A percentile compares a stretch with the other conserved stretches of the same genome.
These are phyloP conservation scores for Dicerorhinus sumatrensis DNA, from an alignment of 2,113 vertebrate genomes.

Conservation along the genomic window DNA sequence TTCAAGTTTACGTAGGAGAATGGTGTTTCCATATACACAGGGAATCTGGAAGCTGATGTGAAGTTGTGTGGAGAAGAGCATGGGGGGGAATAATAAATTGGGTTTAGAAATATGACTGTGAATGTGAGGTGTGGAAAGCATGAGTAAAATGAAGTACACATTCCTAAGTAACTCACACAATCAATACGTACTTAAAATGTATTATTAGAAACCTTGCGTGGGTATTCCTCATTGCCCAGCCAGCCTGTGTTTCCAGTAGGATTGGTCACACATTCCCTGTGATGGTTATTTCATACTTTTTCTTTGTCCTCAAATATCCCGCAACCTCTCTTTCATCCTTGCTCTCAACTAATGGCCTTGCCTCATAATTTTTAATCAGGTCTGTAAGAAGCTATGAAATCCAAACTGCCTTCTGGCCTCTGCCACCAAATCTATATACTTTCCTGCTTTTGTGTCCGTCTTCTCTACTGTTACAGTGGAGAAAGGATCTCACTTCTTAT, in stretches of 20 bases:
- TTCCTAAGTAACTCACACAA: neutral
- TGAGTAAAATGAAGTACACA: neutral
- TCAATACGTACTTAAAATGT: neutral
- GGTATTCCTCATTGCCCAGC: neutral
- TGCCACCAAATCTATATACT: neutral
- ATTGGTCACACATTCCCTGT: neutral
- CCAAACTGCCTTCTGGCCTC: neutral
- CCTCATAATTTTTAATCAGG: neutral
- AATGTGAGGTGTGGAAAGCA: neutral
- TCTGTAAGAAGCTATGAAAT: conserved; percentile 10
- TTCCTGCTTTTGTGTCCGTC: neutral
- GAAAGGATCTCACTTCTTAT: neutral
- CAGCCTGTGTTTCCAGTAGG: neutral
- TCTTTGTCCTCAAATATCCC: neutral
- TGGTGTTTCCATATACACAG: neutral
- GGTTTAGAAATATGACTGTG: neutral
- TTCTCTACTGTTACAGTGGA: neutral
- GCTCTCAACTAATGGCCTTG: neutral
- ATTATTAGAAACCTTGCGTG: neutral
- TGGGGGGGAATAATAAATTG: conserved; percentile 1
- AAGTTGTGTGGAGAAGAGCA: neutral
- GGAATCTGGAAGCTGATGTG: neutral
- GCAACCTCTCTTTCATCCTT: neutral
- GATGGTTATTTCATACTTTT: neutral
- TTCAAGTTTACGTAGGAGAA: conserved; percentile 14